These are phyloP conservation scores for Agraylea sexmaculata DNA, from an alignment of 1,140 invertebrate species.

Conservation along the genomic window DNA sequence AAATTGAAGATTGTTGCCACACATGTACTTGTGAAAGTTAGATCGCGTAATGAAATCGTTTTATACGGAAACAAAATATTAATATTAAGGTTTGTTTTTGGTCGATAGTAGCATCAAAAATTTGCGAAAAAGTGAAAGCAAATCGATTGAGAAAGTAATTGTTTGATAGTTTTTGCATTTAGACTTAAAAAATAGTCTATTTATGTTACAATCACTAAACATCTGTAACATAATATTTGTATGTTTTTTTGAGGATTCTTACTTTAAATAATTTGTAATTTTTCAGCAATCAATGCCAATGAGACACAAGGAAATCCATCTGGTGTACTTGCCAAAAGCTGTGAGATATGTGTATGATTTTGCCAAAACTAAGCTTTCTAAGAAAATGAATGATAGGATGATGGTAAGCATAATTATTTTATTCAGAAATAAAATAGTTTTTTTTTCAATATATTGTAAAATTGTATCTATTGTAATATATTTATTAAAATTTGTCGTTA, in stretches of 20 bases:
- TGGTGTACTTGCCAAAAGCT: slow-evolving; percentile 54
- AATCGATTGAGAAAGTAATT: background rate
- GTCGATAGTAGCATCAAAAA: background rate
- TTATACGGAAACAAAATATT: background rate
- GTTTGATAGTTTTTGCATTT: too few species aligned
- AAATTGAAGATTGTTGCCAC: background rate
- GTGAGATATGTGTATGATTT: slow-evolving; percentile 62
- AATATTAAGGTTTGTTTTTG: background rate
- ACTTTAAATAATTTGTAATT: slow-evolving; percentile 10
- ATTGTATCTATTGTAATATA: slow-evolving; percentile 9
- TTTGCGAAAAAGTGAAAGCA: background rate
- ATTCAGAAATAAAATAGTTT: background rate
- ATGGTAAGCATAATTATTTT: slow-evolving; percentile 36
- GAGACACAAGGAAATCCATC: slow-evolving; percentile 61
- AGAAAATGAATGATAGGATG: slow-evolving; percentile 55
- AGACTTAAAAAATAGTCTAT: too few species aligned
- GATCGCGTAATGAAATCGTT: background rate
- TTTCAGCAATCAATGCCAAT: slow-evolving; percentile 64
- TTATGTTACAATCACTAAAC: too few species aligned
- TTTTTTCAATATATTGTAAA: slow-evolving; percentile 4
- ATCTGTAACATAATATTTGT: too few species aligned
- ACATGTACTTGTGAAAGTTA: background rate
- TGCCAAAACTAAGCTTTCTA: slow-evolving; percentile 50
- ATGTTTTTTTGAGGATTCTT: background rate
- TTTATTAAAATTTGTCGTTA: slow-evolving; percentile 3